phyloP scores from a whole-genome alignment of 2,797 vertebrate species.

The Centroberyx gerrardi region DNA sequence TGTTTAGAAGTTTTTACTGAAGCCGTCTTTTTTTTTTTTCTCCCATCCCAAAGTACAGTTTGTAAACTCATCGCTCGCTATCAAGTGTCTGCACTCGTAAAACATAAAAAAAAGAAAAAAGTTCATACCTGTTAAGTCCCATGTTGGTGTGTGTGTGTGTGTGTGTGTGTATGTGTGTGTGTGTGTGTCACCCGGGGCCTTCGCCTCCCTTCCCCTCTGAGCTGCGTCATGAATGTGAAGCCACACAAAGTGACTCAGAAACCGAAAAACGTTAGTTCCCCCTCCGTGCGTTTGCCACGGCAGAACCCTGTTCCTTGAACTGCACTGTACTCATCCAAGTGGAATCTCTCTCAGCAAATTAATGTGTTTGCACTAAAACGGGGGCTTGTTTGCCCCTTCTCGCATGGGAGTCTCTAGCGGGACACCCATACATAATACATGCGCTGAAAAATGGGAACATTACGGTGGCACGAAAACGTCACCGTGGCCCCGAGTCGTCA shows the following conservation, averaged over 20 bases:
- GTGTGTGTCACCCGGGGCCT: not conserved
- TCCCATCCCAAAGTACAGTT: conserved; percentile 4
- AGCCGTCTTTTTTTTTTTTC: not conserved
- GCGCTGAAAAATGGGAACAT: conserved; percentile 75
- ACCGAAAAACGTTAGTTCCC: conserved; percentile 46
- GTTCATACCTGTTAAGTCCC: conserved; percentile 58
- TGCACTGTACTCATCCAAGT: conserved; percentile 74
- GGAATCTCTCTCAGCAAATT: conserved; percentile 79
- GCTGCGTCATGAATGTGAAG: conserved; percentile 63
- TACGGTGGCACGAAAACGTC: conserved; percentile 64
- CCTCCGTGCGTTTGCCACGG: conserved; percentile 43
- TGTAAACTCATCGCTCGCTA: conserved; percentile 17
- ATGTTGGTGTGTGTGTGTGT: not conserved
- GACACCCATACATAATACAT: conserved; percentile 83
- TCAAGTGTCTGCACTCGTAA: conserved; percentile 7
- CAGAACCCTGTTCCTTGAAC: conserved; percentile 70
- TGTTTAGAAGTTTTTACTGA: conserved; percentile 46
- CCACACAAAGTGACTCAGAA: conserved; percentile 65
- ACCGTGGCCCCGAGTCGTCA: conserved; percentile 53
- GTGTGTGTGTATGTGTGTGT: conserved; percentile 11
- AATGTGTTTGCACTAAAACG: conserved; percentile 80
- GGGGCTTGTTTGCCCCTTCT: conserved; percentile 72
- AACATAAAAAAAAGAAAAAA: conserved; percentile 24
- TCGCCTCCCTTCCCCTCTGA: conserved; percentile 23
- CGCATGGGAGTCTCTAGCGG: conserved; percentile 76